phyloP scores from a whole-genome alignment of 2,888 invertebrate species.

The Hermodice carunculata region DNA sequence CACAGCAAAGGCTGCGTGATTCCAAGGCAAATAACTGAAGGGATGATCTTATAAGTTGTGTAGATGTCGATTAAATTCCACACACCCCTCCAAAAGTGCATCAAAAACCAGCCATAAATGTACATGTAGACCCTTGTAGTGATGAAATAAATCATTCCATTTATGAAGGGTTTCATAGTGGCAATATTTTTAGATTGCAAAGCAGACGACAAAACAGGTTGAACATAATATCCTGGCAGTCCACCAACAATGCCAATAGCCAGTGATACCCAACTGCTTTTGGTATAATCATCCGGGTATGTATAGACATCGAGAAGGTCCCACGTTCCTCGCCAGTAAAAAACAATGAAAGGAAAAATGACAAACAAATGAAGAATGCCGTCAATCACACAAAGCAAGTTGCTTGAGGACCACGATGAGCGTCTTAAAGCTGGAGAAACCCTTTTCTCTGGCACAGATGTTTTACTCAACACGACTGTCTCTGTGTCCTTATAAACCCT shows the following conservation, averaged over 20 bases:
- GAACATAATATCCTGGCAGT: constrained; percentile 28
- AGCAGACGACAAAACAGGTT: constrained; percentile 34
- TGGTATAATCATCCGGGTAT: constrained; percentile 22
- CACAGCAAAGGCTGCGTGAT: too few relatives aligned
- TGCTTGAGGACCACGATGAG: too few relatives aligned
- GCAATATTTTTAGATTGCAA: too few relatives aligned
- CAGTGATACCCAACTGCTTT: constrained; percentile 36
- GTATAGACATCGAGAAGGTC: constrained; percentile 42
- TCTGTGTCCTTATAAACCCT: too few relatives aligned
- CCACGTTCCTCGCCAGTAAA: constrained; percentile 48
- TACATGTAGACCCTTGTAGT: constrained; percentile 38
- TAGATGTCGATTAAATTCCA: constrained; percentile 44
- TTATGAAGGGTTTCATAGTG: not conserved
- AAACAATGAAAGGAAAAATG: constrained; percentile 40
- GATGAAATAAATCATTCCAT: constrained; percentile 7
- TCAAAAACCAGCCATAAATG: constrained; percentile 39
- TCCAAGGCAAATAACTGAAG: too few relatives aligned
- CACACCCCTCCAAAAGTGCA: constrained; percentile 44
- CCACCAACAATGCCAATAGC: constrained; percentile 32
- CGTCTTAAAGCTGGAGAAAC: too few relatives aligned
- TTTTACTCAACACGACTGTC: too few relatives aligned
- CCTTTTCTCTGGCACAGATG: too few relatives aligned
- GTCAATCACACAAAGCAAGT: constrained; percentile 26
- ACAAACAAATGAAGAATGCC: constrained; percentile 34
- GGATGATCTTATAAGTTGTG: too few relatives aligned